Evolutionary conservation across 1,140 invertebrate genomes (phyloP).

Genomic region (Habropoda laboriosa): DNA sequence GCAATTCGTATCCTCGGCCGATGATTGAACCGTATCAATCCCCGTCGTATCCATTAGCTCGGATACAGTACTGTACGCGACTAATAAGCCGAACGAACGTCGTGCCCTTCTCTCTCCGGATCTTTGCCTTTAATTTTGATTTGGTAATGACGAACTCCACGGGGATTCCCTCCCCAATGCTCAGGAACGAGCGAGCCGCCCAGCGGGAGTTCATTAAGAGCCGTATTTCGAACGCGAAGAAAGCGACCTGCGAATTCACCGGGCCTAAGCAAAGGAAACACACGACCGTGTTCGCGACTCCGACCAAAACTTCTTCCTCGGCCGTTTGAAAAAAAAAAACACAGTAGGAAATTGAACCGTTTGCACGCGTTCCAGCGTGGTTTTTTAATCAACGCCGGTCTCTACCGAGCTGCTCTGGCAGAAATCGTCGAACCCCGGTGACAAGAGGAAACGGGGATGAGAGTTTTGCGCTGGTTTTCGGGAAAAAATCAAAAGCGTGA

Average conservation of each 20-base stretch:
- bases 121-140: constrained; percentile 70
- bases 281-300: constrained; percentile 16
- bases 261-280: too few species aligned
- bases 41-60: constrained; percentile 27
- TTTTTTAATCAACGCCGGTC: constrained; percentile 25
- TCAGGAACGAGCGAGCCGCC: constrained; percentile 55
- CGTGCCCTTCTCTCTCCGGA: constrained; percentile 50
- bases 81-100: constrained; percentile 61
- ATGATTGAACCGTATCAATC: constrained; percentile 20
- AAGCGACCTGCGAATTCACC: constrained; percentile 34
- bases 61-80: constrained; percentile 47
- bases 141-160: constrained; percentile 68
- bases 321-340: not conserved
- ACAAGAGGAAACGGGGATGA: too few species aligned
- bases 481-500: constrained; percentile 77
- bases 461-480: constrained; percentile 15
- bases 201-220: constrained; percentile 70
- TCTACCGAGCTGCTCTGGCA: too few species aligned
- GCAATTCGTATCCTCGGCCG: not conserved
- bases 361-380: not conserved
- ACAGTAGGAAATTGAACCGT: too few species aligned
- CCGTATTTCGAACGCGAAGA: constrained; percentile 44
- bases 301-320: not conserved
- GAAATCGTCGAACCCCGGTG: not conserved
- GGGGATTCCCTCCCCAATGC: constrained; percentile 55